Percentiles rank a stretch among this genome's conserved stretches.
These are phyloP conservation scores for Brachionus rotundiformis DNA, from an alignment of 1,140 invertebrate species.

Conservation along the genomic window DNA sequence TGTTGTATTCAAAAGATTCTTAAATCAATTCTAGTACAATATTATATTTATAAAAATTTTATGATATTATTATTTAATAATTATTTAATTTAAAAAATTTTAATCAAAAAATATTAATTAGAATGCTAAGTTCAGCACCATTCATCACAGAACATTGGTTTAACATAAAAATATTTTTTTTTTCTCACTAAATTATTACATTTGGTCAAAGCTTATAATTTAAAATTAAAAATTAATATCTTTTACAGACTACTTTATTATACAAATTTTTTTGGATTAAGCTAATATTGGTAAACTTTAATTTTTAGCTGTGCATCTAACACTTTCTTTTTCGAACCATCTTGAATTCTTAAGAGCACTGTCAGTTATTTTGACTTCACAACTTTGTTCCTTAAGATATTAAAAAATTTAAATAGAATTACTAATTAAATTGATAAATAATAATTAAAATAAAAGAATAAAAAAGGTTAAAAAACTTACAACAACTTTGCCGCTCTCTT, in stretches of 20 bases:
- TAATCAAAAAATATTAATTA: too few species aligned
- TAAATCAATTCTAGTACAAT: too few species aligned
- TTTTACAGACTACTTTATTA: slow-evolving; percentile 1
- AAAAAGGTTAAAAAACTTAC: background rate
- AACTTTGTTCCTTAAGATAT: background rate
- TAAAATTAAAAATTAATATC: background rate
- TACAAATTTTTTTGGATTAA: slow-evolving; percentile 7
- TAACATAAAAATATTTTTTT: too few species aligned
- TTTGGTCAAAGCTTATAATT: background rate
- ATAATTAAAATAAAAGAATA: too few species aligned
- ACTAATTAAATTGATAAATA: too few species aligned
- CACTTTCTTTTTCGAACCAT: slow-evolving; percentile 32
- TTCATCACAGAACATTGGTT: too few species aligned
- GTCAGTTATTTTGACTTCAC: slow-evolving; percentile 18
- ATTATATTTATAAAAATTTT: too few species aligned
- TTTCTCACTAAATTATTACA: background rate
- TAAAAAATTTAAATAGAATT: background rate
- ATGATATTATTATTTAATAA: too few species aligned
- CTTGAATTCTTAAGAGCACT: slow-evolving; percentile 42
- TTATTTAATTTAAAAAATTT: too few species aligned
- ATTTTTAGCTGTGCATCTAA: slow-evolving; percentile 25
- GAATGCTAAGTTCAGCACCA: too few species aligned
- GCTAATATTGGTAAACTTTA: background rate
- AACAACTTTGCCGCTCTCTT: slow-evolving; percentile 11
- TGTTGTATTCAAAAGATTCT: too few species aligned